Conservation (phyloP, 2,113 vertebrate species). For the Myrmophylax atrothorax region DNA sequence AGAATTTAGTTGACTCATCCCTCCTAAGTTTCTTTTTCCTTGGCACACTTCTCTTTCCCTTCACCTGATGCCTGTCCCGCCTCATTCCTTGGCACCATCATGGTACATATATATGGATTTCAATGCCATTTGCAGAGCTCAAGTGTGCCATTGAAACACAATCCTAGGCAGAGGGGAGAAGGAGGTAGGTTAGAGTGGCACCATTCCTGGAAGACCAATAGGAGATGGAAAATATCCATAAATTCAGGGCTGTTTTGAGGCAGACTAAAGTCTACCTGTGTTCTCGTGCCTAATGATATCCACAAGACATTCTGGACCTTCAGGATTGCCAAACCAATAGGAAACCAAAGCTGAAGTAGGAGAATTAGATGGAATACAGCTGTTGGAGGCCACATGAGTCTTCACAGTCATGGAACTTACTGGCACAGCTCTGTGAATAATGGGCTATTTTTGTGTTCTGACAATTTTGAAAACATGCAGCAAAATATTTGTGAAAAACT, state of each 20-base stretch:
- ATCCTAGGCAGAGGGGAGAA: not conserved
- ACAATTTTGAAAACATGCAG: not conserved
- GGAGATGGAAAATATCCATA: not conserved
- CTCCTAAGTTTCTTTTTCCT: not conserved
- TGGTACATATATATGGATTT: not conserved
- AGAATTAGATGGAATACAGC: slow-evolving; percentile 47
- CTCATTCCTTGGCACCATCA: not conserved
- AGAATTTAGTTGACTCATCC: not conserved
- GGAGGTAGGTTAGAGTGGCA: not conserved
- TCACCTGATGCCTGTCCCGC: not conserved
- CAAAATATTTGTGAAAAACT: slow-evolving; percentile 15
- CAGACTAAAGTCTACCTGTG: not conserved
- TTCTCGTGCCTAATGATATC: not conserved
- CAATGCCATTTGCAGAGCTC: not conserved
- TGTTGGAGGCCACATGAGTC: not conserved
- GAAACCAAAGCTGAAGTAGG: slow-evolving; percentile 2
- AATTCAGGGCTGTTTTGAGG: not conserved
- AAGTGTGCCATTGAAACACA: not conserved
- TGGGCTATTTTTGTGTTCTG: slow-evolving; percentile 9
- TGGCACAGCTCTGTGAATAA: not conserved
- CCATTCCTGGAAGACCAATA: not conserved
- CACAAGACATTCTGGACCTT: not conserved
- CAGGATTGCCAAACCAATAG: not conserved
- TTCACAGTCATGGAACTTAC: not conserved
- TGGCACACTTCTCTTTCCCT: not conserved